Evolutionary conservation across 2,888 invertebrate species (phyloP), one percentile per base, ranked within the genome.

Genomic region (Sylvicola fuscatus): DNA sequence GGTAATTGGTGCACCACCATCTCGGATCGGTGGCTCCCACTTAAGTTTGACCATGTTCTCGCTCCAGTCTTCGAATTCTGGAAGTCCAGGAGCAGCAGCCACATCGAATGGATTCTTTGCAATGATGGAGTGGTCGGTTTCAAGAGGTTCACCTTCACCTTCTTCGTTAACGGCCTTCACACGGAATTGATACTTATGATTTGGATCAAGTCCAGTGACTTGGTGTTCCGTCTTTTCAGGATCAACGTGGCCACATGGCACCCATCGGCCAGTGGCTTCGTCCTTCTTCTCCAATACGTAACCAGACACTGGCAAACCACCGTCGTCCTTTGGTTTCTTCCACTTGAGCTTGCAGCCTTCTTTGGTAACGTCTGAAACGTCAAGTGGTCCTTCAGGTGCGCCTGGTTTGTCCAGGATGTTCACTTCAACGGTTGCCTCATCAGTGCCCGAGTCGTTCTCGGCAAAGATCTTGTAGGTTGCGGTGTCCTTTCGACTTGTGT

Each of bases 31-130:
- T 11, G 77, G 76, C 44, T 86, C 82, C 90, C 90, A 90, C 52
- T 84, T 84, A 1, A 90, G 62, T 53, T 87, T 86, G 1, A 81
- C 87, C 42, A 79, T 81, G 52, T 83, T 81, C 56, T 89, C 89
- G 47, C 84, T 81, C 76, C 82, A 90, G 57, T 90, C 90, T 41
- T 77, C 70, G 36, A 89, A 76, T 54, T 87, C 86, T 2, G 89
- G 90, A 27, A 89, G 60, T n/a, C 89, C 89, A 38, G 89, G 89
- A 2, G 86, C 71, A 1, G 81, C 75, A 7, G 90, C 78, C 35
- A 79, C 67, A 56, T 89, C 95, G 61, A 75, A 98, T 14, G 98
- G 97, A 70, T 98, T 97, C 65, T 98, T 98, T 36, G 98, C 97
- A 10, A 92, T 58, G 39, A 82, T 82, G 0, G 86, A 73, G 27